A percentile compares a stretch with the other conserved stretches of the same genome.
Evolutionary conservation across 2,888 invertebrate genomes (phyloP).

Genomic region (Drosophila tripunctata): DNA sequence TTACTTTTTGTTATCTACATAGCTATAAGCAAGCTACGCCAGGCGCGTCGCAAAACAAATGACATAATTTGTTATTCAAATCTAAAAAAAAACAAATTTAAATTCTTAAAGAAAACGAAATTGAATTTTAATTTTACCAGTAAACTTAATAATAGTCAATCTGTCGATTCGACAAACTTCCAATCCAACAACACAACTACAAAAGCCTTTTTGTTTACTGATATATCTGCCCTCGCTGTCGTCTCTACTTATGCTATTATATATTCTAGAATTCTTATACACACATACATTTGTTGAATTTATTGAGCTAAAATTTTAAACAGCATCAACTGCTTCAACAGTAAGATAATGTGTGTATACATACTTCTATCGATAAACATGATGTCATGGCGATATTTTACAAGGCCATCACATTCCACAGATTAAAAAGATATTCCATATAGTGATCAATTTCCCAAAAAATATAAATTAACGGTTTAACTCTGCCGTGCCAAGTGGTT

Average conservation of each 20-base stretch:
- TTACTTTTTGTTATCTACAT: constrained; percentile 15
- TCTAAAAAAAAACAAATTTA: constrained; percentile 73
- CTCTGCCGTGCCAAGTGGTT: too few species aligned
- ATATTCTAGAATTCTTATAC: constrained; percentile 30
- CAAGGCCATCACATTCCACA: constrained; percentile 31
- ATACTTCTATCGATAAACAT: constrained; percentile 20
- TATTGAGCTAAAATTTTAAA: constrained; percentile 36
- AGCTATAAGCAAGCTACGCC: constrained; percentile 27
- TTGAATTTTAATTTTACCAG: constrained; percentile 70
- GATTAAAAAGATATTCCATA: constrained; percentile 13
- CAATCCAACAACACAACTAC: constrained; percentile 16
- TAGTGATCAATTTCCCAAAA: constrained; percentile 17
- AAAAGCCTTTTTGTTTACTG: constrained; percentile 36
- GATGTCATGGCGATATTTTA: constrained; percentile 43
- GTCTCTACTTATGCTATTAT: constrained; percentile 20
- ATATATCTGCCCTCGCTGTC: constrained; percentile 23
- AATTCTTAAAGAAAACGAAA: constrained; percentile 79
- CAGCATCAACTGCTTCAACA: constrained; percentile 58
- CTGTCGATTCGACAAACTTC: constrained; percentile 20
- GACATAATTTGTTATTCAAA: constrained; percentile 79
- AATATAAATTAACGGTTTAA: background rate
- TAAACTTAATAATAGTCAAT: constrained; percentile 21
- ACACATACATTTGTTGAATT: constrained; percentile 64
- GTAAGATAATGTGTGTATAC: constrained; percentile 41
- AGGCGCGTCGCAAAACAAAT: constrained; percentile 60